phyloP scores from a whole-genome alignment of 2,113 vertebrate species.

The Oriolus oriolus region DNA sequence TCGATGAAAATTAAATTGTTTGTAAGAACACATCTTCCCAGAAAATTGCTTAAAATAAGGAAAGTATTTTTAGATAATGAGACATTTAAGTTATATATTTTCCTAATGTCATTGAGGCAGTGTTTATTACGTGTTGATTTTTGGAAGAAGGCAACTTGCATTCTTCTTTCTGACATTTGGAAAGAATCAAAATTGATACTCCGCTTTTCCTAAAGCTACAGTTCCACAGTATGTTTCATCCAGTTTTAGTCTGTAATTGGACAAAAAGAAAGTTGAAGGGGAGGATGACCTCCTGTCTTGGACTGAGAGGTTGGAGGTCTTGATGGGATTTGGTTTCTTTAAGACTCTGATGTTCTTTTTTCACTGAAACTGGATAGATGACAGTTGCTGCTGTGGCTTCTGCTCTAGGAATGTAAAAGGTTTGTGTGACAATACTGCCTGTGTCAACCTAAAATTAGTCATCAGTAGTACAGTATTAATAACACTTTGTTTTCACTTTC shows the following conservation, averaged over 20 bases:
- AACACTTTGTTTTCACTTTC: conserved; percentile 30
- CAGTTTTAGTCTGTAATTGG: not conserved
- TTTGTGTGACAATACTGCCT: not conserved
- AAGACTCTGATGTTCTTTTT: not conserved
- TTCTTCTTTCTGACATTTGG: not conserved
- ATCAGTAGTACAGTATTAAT: not conserved
- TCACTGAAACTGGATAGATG: not conserved
- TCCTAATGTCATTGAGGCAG: not conserved
- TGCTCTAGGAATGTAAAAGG: not conserved
- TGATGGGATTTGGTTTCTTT: not conserved
- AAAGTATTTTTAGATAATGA: not conserved
- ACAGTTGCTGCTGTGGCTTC: not conserved
- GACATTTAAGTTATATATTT: not conserved
- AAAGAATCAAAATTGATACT: not conserved
- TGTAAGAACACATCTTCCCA: not conserved
- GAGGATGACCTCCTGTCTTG: not conserved
- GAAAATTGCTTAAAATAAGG: not conserved
- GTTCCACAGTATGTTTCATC: not conserved
- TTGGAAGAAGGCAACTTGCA: not conserved
- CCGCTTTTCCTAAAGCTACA: not conserved
- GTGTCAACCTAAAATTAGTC: not conserved
- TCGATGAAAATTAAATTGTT: not conserved
- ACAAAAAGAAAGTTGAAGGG: not conserved
- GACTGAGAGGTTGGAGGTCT: not conserved
- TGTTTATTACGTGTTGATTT: not conserved